These are phyloP conservation scores for Syrista parreyssii DNA, from an alignment of 2,888 invertebrate genomes.

Conservation along the genomic window DNA sequence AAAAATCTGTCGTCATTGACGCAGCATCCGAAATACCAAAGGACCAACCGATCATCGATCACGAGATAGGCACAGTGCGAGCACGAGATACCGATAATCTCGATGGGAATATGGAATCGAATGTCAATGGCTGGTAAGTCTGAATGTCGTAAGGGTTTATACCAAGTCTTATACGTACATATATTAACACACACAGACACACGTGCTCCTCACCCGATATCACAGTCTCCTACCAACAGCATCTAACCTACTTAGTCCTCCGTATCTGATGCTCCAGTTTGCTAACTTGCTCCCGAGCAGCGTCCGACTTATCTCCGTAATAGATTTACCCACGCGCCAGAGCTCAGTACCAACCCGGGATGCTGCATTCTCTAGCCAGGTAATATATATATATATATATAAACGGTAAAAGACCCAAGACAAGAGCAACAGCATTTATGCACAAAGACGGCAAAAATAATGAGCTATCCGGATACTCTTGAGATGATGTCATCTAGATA, in stretches of 20 bases:
- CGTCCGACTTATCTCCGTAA: slow-evolving; percentile 38
- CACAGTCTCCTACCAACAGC: background rate
- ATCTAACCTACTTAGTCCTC: background rate
- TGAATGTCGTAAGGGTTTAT: background rate
- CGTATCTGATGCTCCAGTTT: slow-evolving; percentile 38
- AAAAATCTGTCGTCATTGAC: background rate
- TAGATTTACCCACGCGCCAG: slow-evolving; percentile 38
- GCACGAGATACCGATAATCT: background rate
- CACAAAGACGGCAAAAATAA: too few species aligned
- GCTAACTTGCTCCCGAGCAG: slow-evolving; percentile 20
- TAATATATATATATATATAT: too few species aligned
- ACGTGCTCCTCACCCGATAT: background rate
- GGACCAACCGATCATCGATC: background rate
- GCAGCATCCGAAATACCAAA: background rate
- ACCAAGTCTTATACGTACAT: background rate
- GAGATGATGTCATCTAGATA: background rate
- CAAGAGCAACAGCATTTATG: too few species aligned
- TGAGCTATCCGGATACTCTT: background rate
- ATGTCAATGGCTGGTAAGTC: background rate
- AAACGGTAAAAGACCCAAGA: too few species aligned
- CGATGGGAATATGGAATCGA: background rate
- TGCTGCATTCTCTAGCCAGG: too few species aligned
- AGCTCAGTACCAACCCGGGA: too few species aligned
- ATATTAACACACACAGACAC: background rate
- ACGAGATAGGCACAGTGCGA: too few species aligned